phyloP scores from a whole-genome alignment of 2,888 invertebrate genomes.

The Ceraclea dissimilis region DNA sequence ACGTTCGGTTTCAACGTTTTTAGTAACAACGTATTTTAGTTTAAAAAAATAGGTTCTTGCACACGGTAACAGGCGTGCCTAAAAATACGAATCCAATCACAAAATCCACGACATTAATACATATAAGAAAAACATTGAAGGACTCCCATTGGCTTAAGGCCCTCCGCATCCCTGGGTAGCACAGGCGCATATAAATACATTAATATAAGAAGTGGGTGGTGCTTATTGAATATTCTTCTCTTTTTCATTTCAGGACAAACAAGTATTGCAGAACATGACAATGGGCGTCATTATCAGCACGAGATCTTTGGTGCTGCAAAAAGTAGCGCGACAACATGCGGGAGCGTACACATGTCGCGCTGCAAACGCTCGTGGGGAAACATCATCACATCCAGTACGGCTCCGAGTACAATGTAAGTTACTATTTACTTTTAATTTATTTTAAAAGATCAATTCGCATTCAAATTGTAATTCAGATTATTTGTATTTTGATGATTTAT shows the following conservation, averaged over 20 bases:
- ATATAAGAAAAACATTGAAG: no score
- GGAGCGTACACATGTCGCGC: conserved; percentile 81
- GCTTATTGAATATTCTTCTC: neutral
- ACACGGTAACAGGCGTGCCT: no score
- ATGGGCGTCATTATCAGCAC: conserved; percentile 83
- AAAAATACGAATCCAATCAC: no score
- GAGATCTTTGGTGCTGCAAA: conserved; percentile 79
- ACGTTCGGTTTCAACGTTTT: no score
- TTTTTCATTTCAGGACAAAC: conserved; percentile 52
- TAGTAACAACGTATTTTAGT: no score
- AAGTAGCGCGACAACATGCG: conserved; percentile 72
- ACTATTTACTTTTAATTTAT: neutral
- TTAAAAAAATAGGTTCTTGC: no score
- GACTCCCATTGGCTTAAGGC: no score
- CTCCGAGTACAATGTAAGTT: conserved; percentile 79
- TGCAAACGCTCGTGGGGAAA: conserved; percentile 75
- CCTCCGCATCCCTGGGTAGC: no score
- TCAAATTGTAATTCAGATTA: neutral
- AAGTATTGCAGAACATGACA: conserved; percentile 73
- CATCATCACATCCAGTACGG: conserved; percentile 66
- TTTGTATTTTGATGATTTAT: no score
- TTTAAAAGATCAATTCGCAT: neutral
- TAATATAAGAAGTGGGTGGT: no score
- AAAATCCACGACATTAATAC: no score
- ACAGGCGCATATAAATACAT: no score